Percentiles rank a stretch among this genome's conserved stretches.
phyloP scores from a whole-genome alignment of 2,888 invertebrate genomes.

The Synergus japonicus region DNA sequence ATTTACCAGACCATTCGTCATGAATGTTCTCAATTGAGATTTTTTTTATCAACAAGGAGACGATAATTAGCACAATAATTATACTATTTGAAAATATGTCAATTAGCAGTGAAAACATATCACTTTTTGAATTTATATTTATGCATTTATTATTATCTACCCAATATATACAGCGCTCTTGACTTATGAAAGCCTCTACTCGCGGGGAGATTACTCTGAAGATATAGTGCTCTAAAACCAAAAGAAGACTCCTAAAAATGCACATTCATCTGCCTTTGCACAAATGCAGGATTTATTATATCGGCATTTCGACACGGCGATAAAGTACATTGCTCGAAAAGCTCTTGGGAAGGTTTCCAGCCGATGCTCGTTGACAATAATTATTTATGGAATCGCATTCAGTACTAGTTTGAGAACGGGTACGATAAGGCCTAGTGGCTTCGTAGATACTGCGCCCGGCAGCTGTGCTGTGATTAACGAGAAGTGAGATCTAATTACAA shows the following conservation, averaged over 20 bases:
- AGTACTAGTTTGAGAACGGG: conserved; percentile 38
- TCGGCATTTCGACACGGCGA: conserved; percentile 28
- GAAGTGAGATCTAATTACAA: conserved; percentile 42
- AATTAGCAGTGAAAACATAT: not conserved
- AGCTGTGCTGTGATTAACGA: conserved; percentile 29
- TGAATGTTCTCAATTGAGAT: no score
- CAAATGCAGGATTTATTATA: conserved; percentile 41
- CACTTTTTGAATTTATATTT: not conserved
- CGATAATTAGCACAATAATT: no score
- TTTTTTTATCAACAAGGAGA: no score
- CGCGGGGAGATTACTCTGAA: conserved; percentile 17
- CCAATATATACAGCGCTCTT: not conserved
- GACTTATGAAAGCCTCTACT: conserved; percentile 16
- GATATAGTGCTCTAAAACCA: conserved; percentile 30
- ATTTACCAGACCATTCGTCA: no score
- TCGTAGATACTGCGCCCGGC: conserved; percentile 18
- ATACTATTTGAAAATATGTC: not conserved
- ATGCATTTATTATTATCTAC: conserved; percentile 20
- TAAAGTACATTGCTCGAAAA: conserved; percentile 36
- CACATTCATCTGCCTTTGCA: conserved; percentile 40
- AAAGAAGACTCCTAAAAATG: conserved; percentile 18
- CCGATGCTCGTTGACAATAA: conserved; percentile 37
- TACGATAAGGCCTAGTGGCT: conserved; percentile 39
- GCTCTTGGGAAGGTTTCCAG: conserved; percentile 19
- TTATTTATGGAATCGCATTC: conserved; percentile 40